These are phyloP conservation scores for Megalopta genalis DNA, from an alignment of 1,140 invertebrate genomes.

Conservation along the genomic window DNA sequence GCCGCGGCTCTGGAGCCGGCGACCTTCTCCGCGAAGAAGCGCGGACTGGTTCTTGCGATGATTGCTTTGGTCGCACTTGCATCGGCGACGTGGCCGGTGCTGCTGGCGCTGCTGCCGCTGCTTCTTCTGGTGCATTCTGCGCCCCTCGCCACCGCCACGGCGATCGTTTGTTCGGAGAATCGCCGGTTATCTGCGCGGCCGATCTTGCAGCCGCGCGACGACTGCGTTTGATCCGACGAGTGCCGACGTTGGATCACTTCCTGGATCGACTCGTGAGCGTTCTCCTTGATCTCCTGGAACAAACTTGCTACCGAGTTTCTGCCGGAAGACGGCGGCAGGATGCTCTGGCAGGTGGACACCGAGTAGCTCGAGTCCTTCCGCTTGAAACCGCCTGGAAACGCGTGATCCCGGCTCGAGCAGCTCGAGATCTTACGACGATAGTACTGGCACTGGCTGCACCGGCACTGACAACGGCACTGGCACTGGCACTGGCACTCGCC, in stretches of 20 bases:
- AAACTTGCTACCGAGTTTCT: constrained; percentile 60
- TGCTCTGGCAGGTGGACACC: constrained; percentile 69
- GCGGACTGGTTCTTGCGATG: constrained; percentile 28
- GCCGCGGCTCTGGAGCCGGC: neutral
- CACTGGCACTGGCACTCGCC: constrained; percentile 20
- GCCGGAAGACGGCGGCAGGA: constrained; percentile 60
- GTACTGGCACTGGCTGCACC: constrained; percentile 52
- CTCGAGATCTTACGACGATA: constrained; percentile 53
- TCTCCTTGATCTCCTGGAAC: constrained; percentile 46
- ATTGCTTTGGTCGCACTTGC: constrained; percentile 22
- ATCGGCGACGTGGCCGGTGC: neutral
- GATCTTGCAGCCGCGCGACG: constrained; percentile 37
- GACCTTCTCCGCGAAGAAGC: constrained; percentile 6
- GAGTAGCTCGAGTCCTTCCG: constrained; percentile 67
- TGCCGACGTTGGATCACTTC: constrained; percentile 54
- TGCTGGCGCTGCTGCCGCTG: neutral
- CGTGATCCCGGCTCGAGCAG: constrained; percentile 53
- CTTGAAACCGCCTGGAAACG: constrained; percentile 43
- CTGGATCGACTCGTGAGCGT: constrained; percentile 26
- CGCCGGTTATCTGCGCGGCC: constrained; percentile 43
- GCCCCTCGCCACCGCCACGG: constrained; percentile 1
- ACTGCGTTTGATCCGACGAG: constrained; percentile 64
- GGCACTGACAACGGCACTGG: constrained; percentile 51
- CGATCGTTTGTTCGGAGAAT: constrained; percentile 61
- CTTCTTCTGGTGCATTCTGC: neutral